Base-by-base conservation (phyloP, 2,113 vertebrate genomes). In the Collichthys lucidus region DNA sequence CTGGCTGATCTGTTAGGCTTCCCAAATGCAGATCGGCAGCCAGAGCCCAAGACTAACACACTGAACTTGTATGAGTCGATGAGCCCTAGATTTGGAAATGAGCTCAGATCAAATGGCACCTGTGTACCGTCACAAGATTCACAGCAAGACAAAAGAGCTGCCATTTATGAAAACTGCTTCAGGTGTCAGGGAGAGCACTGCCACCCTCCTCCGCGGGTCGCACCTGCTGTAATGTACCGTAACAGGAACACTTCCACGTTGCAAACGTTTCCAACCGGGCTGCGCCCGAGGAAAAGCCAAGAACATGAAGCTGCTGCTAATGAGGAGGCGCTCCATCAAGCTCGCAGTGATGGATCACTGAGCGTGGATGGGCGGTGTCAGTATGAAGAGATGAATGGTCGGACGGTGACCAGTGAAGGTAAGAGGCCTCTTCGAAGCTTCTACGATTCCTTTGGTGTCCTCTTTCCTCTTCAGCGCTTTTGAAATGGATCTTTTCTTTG, bases 111-210 rank as follows among this genome's bases (percentile, higher is more conserved):
- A 3, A 24, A 57, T 20, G 69, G 47, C 50, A 14, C 49, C 55
- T 35, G 40, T 12, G 49, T 12, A n/a, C 59, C 77, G 5, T 12
- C 77, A 12, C 49, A 35, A 46, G 78, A 65, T 4, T n/a, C n/a
- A n/a, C n/a, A n/a, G n/a, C 69, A 12, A 26, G 78, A 78, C 26
- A 74, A 44, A 50, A 80, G 65, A 24, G 49, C 47, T 4, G 74
- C 62, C 68, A 84, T 94, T 56, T 95, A 95, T 68, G 94, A 95
- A 80, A 94, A 94, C 80, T 95, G 94, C 55, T 42, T 89, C 1
- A 93, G 92, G 79, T 95, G 94, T 79, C 84, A 19, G 24, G 82
- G 75, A 14, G 86, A 86, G 31, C 75, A 4, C 62, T 92, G 91
- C 77, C 88, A n/a, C 1, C 84, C 88, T 50, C 85, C 74, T 7